Evolutionary conservation across 2,113 vertebrate genomes (phyloP).

Genomic region (Leptosomus discolor): DNA sequence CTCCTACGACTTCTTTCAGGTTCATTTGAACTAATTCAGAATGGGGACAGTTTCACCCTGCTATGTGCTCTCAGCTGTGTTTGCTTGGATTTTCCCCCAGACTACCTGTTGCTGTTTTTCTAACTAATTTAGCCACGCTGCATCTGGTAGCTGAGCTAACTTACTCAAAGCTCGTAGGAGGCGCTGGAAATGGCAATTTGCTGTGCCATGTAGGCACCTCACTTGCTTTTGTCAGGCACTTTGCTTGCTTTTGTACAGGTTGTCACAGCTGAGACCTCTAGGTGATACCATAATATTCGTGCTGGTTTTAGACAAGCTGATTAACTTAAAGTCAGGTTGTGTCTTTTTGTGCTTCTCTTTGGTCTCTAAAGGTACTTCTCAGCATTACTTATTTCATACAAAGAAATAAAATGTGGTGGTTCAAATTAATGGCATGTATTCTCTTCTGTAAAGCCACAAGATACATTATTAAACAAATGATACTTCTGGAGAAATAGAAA

Average conservation of each 20-base stretch:
- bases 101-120: background rate
- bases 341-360: background rate
- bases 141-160: background rate
- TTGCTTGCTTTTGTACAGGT: background rate
- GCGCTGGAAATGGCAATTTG: background rate
- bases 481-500: background rate
- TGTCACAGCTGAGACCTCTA: background rate
- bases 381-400: background rate
- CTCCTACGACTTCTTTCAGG: background rate
- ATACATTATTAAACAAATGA: background rate
- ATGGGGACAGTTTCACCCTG: background rate
- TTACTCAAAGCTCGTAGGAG: background rate
- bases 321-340: background rate
- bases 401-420: background rate
- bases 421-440: conserved; percentile 26
- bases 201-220: background rate
- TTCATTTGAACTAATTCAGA: background rate
- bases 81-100: background rate
- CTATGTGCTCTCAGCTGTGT: background rate
- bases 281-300: background rate
- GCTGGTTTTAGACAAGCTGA: background rate
- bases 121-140: background rate
- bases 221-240: background rate
- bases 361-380: background rate
- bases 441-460: background rate